Evolutionary conservation across 2,888 invertebrate genomes (phyloP), one percentile per base, ranked within the genome.

Genomic region (Archaeoteleia sp.): DNA sequence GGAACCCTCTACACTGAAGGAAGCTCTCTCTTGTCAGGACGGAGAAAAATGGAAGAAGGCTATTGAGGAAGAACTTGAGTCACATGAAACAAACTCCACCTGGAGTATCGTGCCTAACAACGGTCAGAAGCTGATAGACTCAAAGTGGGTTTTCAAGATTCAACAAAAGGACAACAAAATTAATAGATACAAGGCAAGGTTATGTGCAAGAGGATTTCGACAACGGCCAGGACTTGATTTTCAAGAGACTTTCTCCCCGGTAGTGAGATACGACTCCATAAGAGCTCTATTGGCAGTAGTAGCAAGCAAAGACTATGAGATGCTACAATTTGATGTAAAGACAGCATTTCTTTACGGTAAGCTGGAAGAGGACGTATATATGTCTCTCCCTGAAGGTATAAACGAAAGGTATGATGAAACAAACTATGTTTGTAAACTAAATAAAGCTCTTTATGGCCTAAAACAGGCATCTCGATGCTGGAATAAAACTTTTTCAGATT

Each of bases 391-490:
- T 42, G 32, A 66, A 60, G 14, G 77, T 63, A 13, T 35, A 2
- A 8, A 8, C 15, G 7, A 35, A 5, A 8, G 29, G 7, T n/a
- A 29, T n/a, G 9, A 32, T 10, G 10, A 10, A n/a, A n/a, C n/a
- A 32, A 39, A 45, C 6, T 25, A 49, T 13, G 78, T 83, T 1
- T 84, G 81, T 57, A 67, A 74, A 23, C 55, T 85, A 2, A 68
- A 72, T 9, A 74, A 70, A 67, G 73, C 77, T 42, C 34, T 84
- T 8, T 84, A 84, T 67, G 82, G 82, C 5, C 70, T 84, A 0
- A 82, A 81, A 40, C 82, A 83, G 67, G 73, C 79, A 12, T 74
- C 80, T 12, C 60, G 81, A 43, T 74, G 73, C 20, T 84, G 82
- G 80, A 74, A 82, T 48, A 62, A 74, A 29, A 45, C 58, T n/a